A percentile compares a stretch with the other conserved stretches of the same genome.
phyloP scores from a whole-genome alignment of 2,113 vertebrate species.

The Alethe castanea region DNA sequence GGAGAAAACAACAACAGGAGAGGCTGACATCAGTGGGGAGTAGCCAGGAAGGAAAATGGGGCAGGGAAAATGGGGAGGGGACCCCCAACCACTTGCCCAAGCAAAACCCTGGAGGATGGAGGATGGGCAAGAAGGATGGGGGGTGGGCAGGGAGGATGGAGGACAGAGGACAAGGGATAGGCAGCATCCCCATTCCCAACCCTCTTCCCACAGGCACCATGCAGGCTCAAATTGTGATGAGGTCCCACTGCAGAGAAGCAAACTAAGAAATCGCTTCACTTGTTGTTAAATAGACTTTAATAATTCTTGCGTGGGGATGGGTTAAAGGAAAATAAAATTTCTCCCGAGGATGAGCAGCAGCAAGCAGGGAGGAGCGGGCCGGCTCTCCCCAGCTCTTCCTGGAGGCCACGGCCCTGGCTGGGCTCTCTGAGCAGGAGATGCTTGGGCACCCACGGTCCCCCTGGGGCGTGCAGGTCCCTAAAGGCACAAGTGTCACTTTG shows the following conservation, averaged over 20 bases:
- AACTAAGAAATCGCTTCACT: background rate
- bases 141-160: background rate
- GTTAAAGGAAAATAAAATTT: constrained; percentile 48
- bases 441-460: fast-evolving
- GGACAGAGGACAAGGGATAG: background rate
- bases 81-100: background rate
- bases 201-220: fast-evolving
- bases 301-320: background rate
- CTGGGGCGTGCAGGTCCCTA: background rate
- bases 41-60: background rate
- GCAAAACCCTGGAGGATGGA: fast-evolving
- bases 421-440: background rate
- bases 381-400: background rate
- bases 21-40: background rate
- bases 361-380: background rate
- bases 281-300: constrained; percentile 47
- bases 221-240: background rate
- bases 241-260: fast-evolving
- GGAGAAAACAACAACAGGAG: background rate
- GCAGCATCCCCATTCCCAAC: background rate
- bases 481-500: constrained; percentile 51
- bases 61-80: background rate
- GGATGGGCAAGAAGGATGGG: background rate
- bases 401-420: background rate
- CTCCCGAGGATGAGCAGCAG: background rate